Evolutionary conservation across 2,113 vertebrate genomes (phyloP).

Genomic region (Caranx ignobilis): DNA sequence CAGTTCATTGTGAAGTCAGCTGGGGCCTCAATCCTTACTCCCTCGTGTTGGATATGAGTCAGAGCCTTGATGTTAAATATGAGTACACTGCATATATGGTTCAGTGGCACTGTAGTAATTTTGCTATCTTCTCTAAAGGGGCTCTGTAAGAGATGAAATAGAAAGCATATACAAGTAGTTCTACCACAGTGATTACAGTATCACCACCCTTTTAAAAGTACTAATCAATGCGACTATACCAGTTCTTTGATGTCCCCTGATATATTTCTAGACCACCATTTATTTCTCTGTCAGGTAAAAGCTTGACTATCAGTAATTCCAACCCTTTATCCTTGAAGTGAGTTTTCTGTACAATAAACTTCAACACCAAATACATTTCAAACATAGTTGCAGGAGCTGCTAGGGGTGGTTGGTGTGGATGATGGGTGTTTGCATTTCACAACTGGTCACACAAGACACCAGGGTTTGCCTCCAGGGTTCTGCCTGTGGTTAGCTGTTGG

Average conservation of each 20-base stretch:
- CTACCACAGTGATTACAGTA: slow-evolving; percentile 23
- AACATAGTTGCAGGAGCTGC: no score
- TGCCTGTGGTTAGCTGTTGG: no score
- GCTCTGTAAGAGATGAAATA: background rate
- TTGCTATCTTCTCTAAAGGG: slow-evolving; percentile 23
- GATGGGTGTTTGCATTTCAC: no score
- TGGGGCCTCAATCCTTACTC: slow-evolving; percentile 39
- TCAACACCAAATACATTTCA: no score
- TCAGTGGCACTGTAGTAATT: slow-evolving; percentile 13
- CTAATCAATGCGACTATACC: slow-evolving; percentile 25
- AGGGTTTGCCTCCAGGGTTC: no score
- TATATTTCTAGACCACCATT: slow-evolving; percentile 7
- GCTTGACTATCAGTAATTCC: slow-evolving; percentile 51
- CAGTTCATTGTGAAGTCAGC: slow-evolving; percentile 31
- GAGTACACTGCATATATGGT: background rate
- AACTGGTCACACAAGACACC: no score
- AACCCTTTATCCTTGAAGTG: no score
- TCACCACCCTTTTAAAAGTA: slow-evolving; percentile 10
- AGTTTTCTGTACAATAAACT: no score
- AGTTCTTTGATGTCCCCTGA: slow-evolving; percentile 23
- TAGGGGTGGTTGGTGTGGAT: no score
- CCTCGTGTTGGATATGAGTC: slow-evolving; percentile 21
- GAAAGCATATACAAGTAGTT: background rate
- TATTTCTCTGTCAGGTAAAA: slow-evolving; percentile 7
- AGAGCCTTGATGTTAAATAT: slow-evolving; percentile 29